Conservation (phyloP, 1,140 invertebrate genomes). For the Drosophila virilis region DNA sequence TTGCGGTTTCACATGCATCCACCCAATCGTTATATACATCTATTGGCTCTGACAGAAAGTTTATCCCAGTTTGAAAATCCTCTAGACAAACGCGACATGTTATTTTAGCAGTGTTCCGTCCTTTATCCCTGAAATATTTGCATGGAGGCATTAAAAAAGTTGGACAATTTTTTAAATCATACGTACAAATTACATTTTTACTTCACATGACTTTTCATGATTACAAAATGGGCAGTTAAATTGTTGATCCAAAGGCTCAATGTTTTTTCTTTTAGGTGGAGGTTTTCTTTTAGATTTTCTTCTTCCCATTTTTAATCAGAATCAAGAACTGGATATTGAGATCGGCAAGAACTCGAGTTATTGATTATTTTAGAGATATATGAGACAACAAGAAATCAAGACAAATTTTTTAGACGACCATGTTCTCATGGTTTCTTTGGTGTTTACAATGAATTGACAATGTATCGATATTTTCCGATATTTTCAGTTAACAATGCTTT, state of each 20-base stretch:
- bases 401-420: too few relatives aligned
- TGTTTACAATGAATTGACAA: too few relatives aligned
- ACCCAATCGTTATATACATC: constrained; percentile 99
- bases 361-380: too few relatives aligned
- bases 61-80: constrained; percentile 98
- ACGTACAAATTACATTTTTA: constrained; percentile 95
- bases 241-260: constrained; percentile 96
- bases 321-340: not conserved
- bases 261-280: constrained; percentile 96
- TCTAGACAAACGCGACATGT: constrained; percentile 97
- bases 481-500: too few relatives aligned
- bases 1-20: constrained; percentile 98
- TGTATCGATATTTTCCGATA: too few relatives aligned
- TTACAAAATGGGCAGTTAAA: constrained; percentile 99
- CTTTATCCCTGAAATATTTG: constrained; percentile 93
- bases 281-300: constrained; percentile 99
- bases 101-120: constrained; percentile 95
- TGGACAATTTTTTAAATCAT: not conserved
- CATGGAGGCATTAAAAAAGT: constrained; percentile 17
- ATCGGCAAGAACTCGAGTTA: too few relatives aligned
- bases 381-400: too few relatives aligned
- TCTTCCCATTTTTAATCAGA: constrained; percentile 90
- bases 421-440: too few relatives aligned
- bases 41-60: constrained; percentile 97
- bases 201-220: constrained; percentile 99